phyloP scores from a whole-genome alignment of 2,113 vertebrate genomes.

The Paraplagusia blochii region DNA sequence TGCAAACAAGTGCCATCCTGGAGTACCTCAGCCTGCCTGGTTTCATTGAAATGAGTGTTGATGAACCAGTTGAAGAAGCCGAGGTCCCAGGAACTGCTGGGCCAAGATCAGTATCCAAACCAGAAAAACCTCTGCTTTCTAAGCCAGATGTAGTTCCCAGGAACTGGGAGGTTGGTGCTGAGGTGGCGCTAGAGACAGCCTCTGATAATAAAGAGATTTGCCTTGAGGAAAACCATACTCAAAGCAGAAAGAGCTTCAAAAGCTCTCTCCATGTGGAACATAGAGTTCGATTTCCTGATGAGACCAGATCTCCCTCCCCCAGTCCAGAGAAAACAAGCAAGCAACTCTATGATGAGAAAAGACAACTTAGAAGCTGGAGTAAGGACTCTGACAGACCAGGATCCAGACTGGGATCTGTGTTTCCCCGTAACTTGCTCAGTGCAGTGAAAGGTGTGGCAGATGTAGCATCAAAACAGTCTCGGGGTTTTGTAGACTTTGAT shows the following conservation, averaged over 20 bases:
- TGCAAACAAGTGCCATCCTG: constrained; percentile 77
- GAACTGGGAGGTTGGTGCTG: constrained; percentile 68
- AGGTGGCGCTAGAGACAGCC: constrained; percentile 33
- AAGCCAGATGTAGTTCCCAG: constrained; percentile 73
- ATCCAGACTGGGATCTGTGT: constrained; percentile 44
- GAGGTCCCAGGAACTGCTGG: constrained; percentile 32
- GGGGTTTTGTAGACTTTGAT: constrained; percentile 36
- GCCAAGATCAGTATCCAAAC: constrained; percentile 32
- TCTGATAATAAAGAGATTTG: constrained; percentile 26
- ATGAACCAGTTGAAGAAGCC: constrained; percentile 69
- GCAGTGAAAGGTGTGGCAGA: constrained; percentile 64
- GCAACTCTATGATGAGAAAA: constrained; percentile 64
- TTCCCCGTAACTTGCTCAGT: constrained; percentile 58
- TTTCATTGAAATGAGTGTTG: constrained; percentile 82
- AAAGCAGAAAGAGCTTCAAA: constrained; percentile 23
- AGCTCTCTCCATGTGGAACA: constrained; percentile 19
- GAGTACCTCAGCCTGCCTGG: constrained; percentile 80
- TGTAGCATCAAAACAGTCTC: constrained; percentile 56
- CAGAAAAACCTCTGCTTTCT: constrained; percentile 27
- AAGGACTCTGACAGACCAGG: constrained; percentile 42
- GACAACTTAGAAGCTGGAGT: constrained; percentile 37
- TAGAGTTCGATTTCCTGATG: constrained; percentile 53
- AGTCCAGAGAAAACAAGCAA: constrained; percentile 56
- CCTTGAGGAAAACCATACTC: constrained; percentile 15
- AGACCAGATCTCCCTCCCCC: constrained; percentile 26